Conservation (phyloP, 2,113 vertebrate species). For the Chionis minor region DNA sequence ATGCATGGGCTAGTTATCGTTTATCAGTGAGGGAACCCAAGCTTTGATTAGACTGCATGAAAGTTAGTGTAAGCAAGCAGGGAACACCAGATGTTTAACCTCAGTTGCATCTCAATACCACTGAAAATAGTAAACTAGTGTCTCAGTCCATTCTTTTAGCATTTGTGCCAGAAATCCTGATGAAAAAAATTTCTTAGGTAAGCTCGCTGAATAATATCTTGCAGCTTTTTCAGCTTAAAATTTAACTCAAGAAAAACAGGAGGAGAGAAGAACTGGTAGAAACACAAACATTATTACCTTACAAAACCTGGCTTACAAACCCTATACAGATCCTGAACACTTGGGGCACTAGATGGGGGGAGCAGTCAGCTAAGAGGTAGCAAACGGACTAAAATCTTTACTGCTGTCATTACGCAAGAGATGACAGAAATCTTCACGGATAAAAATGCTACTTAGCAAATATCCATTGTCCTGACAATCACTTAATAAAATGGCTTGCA, state of each 20-base stretch:
- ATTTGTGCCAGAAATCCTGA: neutral
- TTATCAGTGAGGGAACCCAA: neutral
- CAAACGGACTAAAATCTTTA: neutral
- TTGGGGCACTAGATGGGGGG: neutral
- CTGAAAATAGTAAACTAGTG: neutral
- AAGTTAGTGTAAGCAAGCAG: neutral
- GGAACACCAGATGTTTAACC: neutral
- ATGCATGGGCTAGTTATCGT: neutral
- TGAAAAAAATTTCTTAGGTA: slow-evolving; percentile 1
- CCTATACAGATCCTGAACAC: neutral
- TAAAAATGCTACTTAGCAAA: neutral
- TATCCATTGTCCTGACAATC: neutral
- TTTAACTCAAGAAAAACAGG: neutral
- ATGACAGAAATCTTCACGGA: neutral
- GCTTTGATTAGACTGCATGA: neutral
- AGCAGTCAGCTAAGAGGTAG: neutral
- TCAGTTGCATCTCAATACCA: neutral
- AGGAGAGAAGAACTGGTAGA: neutral
- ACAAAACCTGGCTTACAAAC: neutral
- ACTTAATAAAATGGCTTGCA: neutral
- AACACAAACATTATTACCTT: neutral
- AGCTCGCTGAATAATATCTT: neutral
- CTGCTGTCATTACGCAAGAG: neutral
- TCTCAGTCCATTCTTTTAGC: neutral
- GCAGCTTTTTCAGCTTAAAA: neutral